Conservation (phyloP, 2,797 vertebrate genomes). For the Dendrocincla tyrannina region DNA sequence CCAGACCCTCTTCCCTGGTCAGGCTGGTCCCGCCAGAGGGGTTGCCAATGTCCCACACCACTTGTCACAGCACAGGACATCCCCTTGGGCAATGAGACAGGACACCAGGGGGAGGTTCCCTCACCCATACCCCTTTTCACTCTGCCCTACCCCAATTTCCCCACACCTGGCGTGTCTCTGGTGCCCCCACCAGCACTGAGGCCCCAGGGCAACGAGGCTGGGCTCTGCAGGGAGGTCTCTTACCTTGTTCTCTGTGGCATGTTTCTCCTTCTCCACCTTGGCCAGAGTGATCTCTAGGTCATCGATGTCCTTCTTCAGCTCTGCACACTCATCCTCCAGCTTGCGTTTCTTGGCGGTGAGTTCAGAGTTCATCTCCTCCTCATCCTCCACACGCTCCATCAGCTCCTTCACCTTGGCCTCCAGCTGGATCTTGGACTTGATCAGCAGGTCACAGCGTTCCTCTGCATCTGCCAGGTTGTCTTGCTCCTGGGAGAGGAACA, state of each 20-base stretch:
- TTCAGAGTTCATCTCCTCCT: constrained; percentile 88
- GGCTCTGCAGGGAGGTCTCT: not conserved
- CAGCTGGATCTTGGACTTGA: constrained; percentile 92
- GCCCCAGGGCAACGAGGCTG: not conserved
- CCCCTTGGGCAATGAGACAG: not conserved
- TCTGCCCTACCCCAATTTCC: not conserved
- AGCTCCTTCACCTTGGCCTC: constrained; percentile 92
- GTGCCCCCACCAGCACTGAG: not conserved
- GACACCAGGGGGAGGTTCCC: fast-evolving
- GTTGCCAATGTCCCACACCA: not conserved
- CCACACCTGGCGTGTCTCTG: fast-evolving
- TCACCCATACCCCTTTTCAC: not conserved
- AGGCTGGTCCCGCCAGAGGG: not conserved
- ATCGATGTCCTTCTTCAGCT: constrained; percentile 94
- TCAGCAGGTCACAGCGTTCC: constrained; percentile 91
- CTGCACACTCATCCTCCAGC: constrained; percentile 91
- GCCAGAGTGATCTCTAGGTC: constrained; percentile 91
- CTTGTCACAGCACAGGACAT: not conserved
- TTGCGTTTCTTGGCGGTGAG: constrained; percentile 88
- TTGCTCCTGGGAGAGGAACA: constrained; percentile 82
- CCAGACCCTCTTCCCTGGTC: not conserved
- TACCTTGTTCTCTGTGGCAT: constrained; percentile 93
- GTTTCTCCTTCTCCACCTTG: constrained; percentile 94
- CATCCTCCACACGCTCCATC: constrained; percentile 88
- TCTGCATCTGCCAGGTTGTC: constrained; percentile 93